Base-by-base conservation (phyloP, 2,888 invertebrate genomes). In the Aporophyla nigra region DNA sequence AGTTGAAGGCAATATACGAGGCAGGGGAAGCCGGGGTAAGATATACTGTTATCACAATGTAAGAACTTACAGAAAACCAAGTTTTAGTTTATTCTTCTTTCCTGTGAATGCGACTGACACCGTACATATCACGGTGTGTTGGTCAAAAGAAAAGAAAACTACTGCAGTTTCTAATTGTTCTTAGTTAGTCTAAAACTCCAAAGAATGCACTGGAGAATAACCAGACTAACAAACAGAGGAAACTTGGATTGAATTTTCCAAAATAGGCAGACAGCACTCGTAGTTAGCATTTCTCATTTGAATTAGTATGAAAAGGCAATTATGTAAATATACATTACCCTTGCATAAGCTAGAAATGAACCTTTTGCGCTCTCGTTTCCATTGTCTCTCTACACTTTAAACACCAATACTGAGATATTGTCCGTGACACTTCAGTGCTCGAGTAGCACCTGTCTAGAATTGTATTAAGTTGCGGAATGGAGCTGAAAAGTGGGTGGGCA, bases 361-460 rank as follows among this genome's bases (percentile, higher is more conserved):
- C n/a, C 71, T 80, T 72, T 58, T 80, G 61, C 1, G 0, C 0
- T 62, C 3, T 16, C 19, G 14, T 59, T 33, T 27, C 3, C 33
- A 16, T 9, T 24, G 46, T 16, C 2, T n/a, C 21, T 9, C 14
- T 72, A 24, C 65, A 84, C 59, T 82, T 84, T 80, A 63, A 62
- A 69, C 68, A 74, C 56, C 71, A 71, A 71, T 54, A 74, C 61
- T 66, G 40, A 82, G 73, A 74, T 77, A 83, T 74, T 69, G 83
- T 74, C 24, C 24, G 70, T 40, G 77, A 74, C 78, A 82, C 71
- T 85, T 71, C 49, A 83, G 67, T 59, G 40, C 46, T 43, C 12
- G 56, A 75, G 81, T 49, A 63, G 78, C 86, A 85, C 83, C 86
- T 83, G 82, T 78, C 82, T 62, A 53, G 63, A 77, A 73, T 83